phyloP scores from a whole-genome alignment of 1,140 invertebrate genomes.

The Aphelenchoides avenae region DNA sequence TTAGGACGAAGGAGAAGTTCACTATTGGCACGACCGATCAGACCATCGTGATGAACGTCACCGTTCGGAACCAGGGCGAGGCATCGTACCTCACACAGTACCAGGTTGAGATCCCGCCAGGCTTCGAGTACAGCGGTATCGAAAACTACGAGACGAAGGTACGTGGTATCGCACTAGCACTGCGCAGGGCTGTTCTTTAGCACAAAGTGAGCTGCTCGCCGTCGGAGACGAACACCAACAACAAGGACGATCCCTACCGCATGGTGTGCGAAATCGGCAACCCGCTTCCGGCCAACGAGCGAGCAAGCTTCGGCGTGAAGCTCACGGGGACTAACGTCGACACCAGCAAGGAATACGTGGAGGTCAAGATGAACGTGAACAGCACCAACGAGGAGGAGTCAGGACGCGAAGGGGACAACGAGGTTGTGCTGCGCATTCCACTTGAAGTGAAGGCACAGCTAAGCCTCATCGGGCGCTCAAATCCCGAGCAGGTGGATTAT shows the following conservation, averaged over 20 bases:
- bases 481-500: slow-evolving; percentile 52
- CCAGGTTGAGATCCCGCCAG: slow-evolving; percentile 48
- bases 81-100: slow-evolving; percentile 58
- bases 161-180: neutral
- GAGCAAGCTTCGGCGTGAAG: slow-evolving; percentile 45
- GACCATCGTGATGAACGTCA: slow-evolving; percentile 45
- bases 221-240: slow-evolving; percentile 33
- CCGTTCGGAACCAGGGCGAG: slow-evolving; percentile 52
- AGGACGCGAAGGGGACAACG: slow-evolving; percentile 44
- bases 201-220: slow-evolving; percentile 50
- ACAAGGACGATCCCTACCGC: slow-evolving; percentile 32
- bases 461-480: slow-evolving; percentile 44
- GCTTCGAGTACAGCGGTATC: slow-evolving; percentile 57
- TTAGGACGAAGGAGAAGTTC: slow-evolving; percentile 54
- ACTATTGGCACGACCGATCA: slow-evolving; percentile 50
- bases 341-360: slow-evolving; percentile 31
- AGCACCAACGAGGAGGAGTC: slow-evolving; percentile 50
- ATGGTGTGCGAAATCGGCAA: slow-evolving; percentile 56
- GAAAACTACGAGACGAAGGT: slow-evolving; percentile 53
- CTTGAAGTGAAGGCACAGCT: slow-evolving; percentile 56
- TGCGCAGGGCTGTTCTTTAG: slow-evolving; percentile 21
- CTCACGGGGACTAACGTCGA: slow-evolving; percentile 49
- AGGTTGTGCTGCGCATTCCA: slow-evolving; percentile 48
- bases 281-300: slow-evolving; percentile 53
- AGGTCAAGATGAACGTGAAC: slow-evolving; percentile 29